Evolutionary conservation across 2,888 invertebrate genomes (phyloP), one percentile per base, ranked within the genome.

Genomic region (Branchipolynoe longqiensis): DNA sequence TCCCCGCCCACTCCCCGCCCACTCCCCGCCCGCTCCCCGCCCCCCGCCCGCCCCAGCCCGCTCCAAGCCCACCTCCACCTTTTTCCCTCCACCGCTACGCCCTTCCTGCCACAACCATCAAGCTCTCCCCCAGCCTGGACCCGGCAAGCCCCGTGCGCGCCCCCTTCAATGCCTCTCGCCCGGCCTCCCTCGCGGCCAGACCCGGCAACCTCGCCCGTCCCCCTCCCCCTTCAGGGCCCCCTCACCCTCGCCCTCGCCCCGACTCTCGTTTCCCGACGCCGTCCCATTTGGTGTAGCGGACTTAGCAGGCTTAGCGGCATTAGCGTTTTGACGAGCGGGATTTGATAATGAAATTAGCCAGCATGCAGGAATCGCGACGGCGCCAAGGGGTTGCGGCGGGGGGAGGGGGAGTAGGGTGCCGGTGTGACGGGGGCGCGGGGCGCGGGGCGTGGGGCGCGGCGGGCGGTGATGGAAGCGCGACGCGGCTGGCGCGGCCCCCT

Each of bases 291-390:
- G 48, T 48, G 78, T 78, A 41, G 78, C 78, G 78, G 78, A 48
- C 78, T 78, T 78, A 78, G 82, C 82, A n/a, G 82, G 58, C 82
- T 58, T 58, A 58, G 82, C 58, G 82, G 56, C 82, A 82, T 58
- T 82, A 58, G 56, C 82, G 82, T 82, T 82, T 82, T 58, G 54
- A 58, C 54, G 56, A 54, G 38, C 36, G 38, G 82, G 82, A 54
- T 82, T 58, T 28, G 58, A 82, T 82, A 58, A 82, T 82, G 82
- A 82, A 82, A 82, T 82, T 82, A 82, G 82, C 58, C 82, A 38
- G 58, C 58, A 82, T 56, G 36, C 58, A 82, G 82, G 36, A 82
- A 36, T 82, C 58, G 78, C 78, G 78, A n/a, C n/a, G n/a, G n/a
- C n/a, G n/a, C n/a, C n/a, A n/a, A n/a, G n/a, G n/a, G 48, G 78